A percentile compares a stretch with the other conserved stretches of the same genome.
phyloP scores from a whole-genome alignment of 1,140 invertebrate genomes.

The Hestina assimilis region DNA sequence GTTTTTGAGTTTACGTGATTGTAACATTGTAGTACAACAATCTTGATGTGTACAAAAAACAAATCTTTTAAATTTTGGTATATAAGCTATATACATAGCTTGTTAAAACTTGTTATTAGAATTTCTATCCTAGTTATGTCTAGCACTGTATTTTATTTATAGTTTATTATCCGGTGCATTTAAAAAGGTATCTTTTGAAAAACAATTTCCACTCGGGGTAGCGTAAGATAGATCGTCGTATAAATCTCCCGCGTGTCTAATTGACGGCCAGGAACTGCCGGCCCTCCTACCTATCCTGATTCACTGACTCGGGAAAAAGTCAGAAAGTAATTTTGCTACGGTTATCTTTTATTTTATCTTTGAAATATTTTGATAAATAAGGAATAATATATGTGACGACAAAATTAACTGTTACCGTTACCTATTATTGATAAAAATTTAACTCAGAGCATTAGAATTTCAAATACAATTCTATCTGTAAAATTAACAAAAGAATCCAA shows the following conservation, averaged over 20 bases:
- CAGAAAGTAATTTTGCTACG: constrained; percentile 17
- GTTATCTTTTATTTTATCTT: constrained; percentile 5
- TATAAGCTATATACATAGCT: no score
- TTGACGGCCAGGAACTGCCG: constrained; percentile 56
- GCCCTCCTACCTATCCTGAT: constrained; percentile 47
- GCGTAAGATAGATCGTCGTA: constrained; percentile 60
- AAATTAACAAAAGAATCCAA: no score
- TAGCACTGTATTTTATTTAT: constrained; percentile 1
- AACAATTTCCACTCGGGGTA: constrained; percentile 47
- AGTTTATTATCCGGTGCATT: constrained; percentile 26
- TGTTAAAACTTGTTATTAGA: no score
- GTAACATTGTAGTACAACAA: background rate
- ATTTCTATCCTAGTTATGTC: no score
- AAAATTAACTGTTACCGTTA: no score
- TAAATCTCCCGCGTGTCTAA: constrained; percentile 68
- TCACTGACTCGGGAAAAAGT: constrained; percentile 42
- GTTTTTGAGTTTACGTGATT: constrained; percentile 3
- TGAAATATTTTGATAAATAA: background rate
- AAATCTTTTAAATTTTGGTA: no score
- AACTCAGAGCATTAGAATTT: no score
- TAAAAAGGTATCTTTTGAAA: constrained; percentile 47
- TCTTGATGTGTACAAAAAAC: no score
- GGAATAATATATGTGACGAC: background rate
- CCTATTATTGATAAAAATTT: no score
- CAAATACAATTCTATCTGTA: no score